Conservation (phyloP, 2,797 vertebrate genomes). For the Hippopotamyrus pictus region DNA sequence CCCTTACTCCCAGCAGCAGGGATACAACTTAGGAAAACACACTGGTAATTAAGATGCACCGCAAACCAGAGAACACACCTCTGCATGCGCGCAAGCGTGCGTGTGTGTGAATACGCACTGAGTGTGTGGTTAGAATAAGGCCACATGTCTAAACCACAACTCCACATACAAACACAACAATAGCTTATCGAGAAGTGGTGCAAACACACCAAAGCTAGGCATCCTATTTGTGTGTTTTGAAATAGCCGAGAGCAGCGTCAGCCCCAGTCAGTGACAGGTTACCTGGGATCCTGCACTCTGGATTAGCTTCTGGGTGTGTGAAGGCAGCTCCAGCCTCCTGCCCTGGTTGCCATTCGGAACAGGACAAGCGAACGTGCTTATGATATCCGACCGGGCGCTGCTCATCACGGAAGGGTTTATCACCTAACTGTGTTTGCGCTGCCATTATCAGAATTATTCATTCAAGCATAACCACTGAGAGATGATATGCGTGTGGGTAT, state of each 20-base stretch:
- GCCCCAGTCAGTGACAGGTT: conserved; percentile 32
- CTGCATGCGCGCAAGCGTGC: conserved; percentile 15
- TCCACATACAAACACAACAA: conserved; percentile 58
- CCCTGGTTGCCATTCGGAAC: background rate
- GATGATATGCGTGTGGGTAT: conserved; percentile 19
- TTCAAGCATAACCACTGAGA: conserved; percentile 38
- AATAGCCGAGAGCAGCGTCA: conserved; percentile 50
- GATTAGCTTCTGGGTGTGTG: background rate
- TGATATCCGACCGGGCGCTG: background rate
- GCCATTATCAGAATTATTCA: conserved; percentile 32
- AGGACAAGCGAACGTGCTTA: background rate
- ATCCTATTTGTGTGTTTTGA: conserved; percentile 61
- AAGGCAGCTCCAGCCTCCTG: background rate
- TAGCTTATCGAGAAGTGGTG: conserved; percentile 41
- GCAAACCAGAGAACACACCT: background rate
- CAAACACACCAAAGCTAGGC: conserved; percentile 41
- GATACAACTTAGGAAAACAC: no score
- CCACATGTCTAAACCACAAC: conserved; percentile 54
- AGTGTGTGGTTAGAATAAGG: background rate
- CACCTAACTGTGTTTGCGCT: background rate
- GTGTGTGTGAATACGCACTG: conserved; percentile 28
- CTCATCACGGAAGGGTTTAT: conserved; percentile 30
- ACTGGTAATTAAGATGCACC: no score
- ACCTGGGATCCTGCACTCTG: conserved; percentile 18
- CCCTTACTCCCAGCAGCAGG: background rate